Base-by-base conservation (phyloP, 2,888 invertebrate species). In the Noctuana brunneofusca region DNA sequence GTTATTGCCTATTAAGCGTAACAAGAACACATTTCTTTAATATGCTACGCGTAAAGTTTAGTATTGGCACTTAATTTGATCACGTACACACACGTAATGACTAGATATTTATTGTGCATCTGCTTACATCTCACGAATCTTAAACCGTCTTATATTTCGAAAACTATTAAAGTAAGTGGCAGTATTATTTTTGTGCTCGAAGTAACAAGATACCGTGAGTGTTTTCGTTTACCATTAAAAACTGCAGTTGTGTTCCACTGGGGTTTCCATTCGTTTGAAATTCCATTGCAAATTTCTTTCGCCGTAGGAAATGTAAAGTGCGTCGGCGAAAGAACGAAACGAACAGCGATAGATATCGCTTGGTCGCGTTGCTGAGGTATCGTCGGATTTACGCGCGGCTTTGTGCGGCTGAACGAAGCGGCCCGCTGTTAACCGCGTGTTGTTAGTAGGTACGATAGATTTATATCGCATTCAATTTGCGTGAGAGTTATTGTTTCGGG, bases 11-110 rank as follows among this genome's bases (percentile, higher is more conserved):
- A 85, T 86, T 83, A 83, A 76, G 68, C 74, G 79, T 81, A 86
- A 84, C 81, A 85, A 80, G 81, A 83, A 81, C 80, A 80, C 79
- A 79, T 78, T 83, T 82, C 82, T 86, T 87, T 83, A 81, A 78
- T 73, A 76, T 69, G 64, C 32, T 64, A 66, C 71, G 68, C 78
- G 70, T 76, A 76, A 76, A 75, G 68, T 76, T 83, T 77, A 77
- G 67, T 71, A 68, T 62, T 46, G 70, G 71, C 67, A 66, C 71
- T 76, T 74, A 77, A 76, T 73, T 69, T 72, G 68, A 71, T 68
- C 65, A 63, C 62, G 55, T 50, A 62, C 20, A 38, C 9, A 38
- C 55, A 55, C 49, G 48, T 27, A 46, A 38, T 12, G 27, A 22
- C 20, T 54, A 54, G 43, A 8, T 14, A 27, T 35, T 35, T 32